Evolutionary conservation across 2,797 vertebrate species (phyloP).

Genomic region (Acanthis flammea): DNA sequence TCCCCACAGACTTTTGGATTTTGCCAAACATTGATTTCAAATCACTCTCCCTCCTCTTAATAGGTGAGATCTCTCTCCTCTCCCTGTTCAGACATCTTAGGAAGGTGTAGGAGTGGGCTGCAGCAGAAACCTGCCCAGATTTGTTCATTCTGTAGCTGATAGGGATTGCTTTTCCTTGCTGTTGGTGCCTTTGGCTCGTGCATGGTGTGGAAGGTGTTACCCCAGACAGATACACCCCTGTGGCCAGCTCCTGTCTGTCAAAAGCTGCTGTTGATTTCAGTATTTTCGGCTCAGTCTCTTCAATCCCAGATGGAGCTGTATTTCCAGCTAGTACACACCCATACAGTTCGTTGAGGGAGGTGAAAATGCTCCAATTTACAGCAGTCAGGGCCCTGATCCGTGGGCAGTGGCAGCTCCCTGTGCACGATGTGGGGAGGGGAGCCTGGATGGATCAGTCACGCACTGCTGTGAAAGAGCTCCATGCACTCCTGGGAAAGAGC

Average conservation of each 20-base stretch:
- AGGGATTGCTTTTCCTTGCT: not conserved
- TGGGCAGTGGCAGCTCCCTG: not conserved
- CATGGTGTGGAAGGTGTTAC: not conserved
- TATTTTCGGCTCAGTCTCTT: not conserved
- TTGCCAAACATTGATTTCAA: not conserved
- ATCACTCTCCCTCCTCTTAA: not conserved
- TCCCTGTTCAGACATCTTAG: not conserved
- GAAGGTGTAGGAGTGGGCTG: not conserved
- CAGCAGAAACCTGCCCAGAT: not conserved
- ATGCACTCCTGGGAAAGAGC: too few species aligned
- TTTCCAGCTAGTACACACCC: not conserved
- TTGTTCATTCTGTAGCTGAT: not conserved
- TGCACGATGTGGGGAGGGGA: not conserved
- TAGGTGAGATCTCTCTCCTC: not conserved
- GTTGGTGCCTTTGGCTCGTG: not conserved
- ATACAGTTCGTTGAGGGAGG: not conserved
- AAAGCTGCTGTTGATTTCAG: not conserved
- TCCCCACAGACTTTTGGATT: not conserved
- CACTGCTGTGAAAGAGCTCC: too few species aligned
- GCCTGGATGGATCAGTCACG: not conserved
- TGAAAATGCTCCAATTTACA: not conserved
- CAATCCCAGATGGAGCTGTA: not conserved
- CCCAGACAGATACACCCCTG: not conserved
- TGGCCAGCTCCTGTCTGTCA: not conserved
- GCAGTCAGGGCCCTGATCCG: not conserved